phyloP scores from a whole-genome alignment of 2,113 vertebrate genomes.

The Trematocara marginatum region DNA sequence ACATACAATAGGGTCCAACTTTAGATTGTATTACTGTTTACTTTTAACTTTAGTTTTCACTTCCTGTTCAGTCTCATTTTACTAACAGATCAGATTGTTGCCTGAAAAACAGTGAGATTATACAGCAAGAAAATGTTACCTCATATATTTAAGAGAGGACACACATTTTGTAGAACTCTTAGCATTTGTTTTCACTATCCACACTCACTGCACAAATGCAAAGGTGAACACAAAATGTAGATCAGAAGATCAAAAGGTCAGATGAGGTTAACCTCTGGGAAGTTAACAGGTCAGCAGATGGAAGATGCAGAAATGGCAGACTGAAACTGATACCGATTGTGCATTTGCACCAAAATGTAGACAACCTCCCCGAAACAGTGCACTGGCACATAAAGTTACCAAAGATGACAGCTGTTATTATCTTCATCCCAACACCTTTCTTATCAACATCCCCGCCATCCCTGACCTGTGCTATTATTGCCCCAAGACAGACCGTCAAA shows the following conservation, averaged over 20 bases:
- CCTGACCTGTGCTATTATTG: background rate
- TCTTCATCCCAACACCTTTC: slow-evolving; percentile 11
- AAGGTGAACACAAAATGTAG: background rate
- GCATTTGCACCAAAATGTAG: background rate
- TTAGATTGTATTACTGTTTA: background rate
- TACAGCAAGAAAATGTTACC: background rate
- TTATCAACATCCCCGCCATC: background rate
- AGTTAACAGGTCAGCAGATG: background rate
- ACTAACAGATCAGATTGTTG: background rate
- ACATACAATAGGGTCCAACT: background rate
- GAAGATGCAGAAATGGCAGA: background rate
- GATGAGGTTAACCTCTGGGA: background rate
- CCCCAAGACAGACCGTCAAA: slow-evolving; percentile 29
- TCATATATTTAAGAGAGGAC: background rate
- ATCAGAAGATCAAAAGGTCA: background rate
- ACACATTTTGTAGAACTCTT: background rate
- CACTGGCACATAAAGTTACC: background rate
- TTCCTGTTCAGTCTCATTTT: background rate
- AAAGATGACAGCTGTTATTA: slow-evolving; percentile 1
- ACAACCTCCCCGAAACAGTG: background rate
- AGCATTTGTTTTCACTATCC: background rate
- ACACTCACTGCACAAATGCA: background rate
- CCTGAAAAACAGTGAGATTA: background rate
- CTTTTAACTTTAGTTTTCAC: background rate
- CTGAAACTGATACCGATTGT: background rate